Conservation (phyloP, 2,113 vertebrate species). For the Mustelus asterias region DNA sequence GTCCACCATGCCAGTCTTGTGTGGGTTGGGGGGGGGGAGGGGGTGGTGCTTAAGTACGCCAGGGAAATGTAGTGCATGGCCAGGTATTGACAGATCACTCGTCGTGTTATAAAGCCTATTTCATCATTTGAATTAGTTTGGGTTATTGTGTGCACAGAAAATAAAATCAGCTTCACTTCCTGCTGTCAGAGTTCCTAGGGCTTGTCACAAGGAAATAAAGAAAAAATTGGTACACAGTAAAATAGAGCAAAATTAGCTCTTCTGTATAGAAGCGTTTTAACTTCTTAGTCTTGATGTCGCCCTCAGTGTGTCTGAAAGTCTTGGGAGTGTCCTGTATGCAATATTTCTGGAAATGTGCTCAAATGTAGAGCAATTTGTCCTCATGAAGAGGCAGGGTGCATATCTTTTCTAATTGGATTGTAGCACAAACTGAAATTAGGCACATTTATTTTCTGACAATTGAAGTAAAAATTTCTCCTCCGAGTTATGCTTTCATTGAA, state of each 20-base stretch:
- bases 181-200: background rate
- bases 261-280: background rate
- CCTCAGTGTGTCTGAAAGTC: background rate
- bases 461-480: background rate
- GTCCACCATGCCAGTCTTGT: too few relatives aligned
- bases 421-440: background rate
- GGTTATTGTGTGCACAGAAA: background rate
- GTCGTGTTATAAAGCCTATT: background rate
- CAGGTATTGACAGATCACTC: too few relatives aligned
- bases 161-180: background rate
- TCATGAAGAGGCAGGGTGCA: background rate
- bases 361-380: background rate
- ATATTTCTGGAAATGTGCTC: background rate
- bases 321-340: background rate
- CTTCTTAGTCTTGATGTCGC: background rate
- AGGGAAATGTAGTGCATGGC: too few relatives aligned
- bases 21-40: too few relatives aligned
- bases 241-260: background rate
- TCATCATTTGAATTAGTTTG: background rate
- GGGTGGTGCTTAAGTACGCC: too few relatives aligned
- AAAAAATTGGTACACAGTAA: background rate
- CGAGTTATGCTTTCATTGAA: background rate
- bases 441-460: background rate
- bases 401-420: background rate
- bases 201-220: background rate